Conservation (phyloP, 37 sponge, comb jelly and placozoan genomes). For the Bolinopsis microptera region DNA sequence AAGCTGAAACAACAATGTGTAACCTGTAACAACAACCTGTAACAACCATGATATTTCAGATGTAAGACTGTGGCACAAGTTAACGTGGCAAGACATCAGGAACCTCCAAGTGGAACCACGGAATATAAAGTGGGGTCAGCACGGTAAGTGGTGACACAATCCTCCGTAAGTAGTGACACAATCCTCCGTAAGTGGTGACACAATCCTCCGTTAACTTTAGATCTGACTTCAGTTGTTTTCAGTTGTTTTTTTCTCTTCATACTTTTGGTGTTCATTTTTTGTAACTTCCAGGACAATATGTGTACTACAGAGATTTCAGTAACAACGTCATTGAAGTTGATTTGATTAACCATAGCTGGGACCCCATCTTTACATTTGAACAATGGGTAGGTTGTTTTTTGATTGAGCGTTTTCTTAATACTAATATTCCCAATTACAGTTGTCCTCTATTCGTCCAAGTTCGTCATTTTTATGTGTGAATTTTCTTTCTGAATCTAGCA, state of each 20-base stretch:
- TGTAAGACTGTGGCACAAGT: slow-evolving; percentile 34
- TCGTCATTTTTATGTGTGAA: no score
- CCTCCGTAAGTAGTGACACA: no score
- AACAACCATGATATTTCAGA: no score
- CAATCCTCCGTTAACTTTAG: no score
- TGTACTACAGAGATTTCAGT: slow-evolving; percentile 39
- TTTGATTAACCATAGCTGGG: neutral
- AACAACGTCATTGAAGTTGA: slow-evolving; percentile 22
- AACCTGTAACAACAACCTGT: no score
- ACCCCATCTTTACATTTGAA: neutral
- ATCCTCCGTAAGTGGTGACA: no score
- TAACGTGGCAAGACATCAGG: slow-evolving; percentile 25
- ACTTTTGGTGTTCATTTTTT: no score
- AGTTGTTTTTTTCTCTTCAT: no score
- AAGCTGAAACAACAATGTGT: no score
- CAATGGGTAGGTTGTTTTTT: neutral
- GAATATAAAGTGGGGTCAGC: slow-evolving; percentile 22
- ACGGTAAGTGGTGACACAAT: neutral
- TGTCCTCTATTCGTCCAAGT: no score
- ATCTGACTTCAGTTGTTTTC: no score
- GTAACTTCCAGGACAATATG: slow-evolving; percentile 41
- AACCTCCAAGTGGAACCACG: slow-evolving; percentile 39
- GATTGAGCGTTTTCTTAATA: neutral
- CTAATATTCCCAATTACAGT: neutral
- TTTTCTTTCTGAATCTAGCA: no score